These are phyloP conservation scores for Ailuropoda melanoleuca DNA, from an alignment of 2,113 vertebrate genomes.

Conservation along the genomic window DNA sequence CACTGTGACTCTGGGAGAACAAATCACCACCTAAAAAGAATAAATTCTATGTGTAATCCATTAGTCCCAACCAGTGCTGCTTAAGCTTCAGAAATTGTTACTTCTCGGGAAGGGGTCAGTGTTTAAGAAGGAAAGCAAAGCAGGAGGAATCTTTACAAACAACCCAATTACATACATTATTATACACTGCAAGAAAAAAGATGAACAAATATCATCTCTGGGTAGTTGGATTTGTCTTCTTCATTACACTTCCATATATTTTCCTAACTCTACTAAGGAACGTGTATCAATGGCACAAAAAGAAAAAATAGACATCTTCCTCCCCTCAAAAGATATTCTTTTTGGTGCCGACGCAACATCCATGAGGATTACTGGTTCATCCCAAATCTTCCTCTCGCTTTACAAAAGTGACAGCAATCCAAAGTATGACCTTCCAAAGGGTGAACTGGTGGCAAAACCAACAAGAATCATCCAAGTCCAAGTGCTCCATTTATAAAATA, in stretches of 20 bases:
- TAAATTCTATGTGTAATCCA: neutral
- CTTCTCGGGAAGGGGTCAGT: neutral
- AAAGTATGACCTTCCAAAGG: constrained; percentile 7
- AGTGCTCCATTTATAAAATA: constrained; percentile 39
- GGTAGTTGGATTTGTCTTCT: neutral
- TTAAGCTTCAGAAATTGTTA: neutral
- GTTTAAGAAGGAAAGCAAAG: neutral
- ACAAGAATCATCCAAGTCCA: constrained; percentile 27
- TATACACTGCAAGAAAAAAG: neutral
- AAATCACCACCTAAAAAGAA: neutral
- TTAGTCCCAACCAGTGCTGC: neutral
- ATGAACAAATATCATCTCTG: neutral
- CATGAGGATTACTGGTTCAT: neutral
- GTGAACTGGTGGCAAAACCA: constrained; percentile 25
- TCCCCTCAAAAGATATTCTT: neutral
- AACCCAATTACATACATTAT: neutral
- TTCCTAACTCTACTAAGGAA: neutral
- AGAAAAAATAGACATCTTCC: neutral
- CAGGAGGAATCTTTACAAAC: neutral
- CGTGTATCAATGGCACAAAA: neutral
- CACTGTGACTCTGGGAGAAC: neutral
- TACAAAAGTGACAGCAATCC: neutral
- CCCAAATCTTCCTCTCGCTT: neutral
- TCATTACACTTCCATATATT: neutral
- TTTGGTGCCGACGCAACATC: neutral